These are phyloP conservation scores for Halcyon chelicuti DNA, from an alignment of 2,797 vertebrate species.

Conservation along the genomic window DNA sequence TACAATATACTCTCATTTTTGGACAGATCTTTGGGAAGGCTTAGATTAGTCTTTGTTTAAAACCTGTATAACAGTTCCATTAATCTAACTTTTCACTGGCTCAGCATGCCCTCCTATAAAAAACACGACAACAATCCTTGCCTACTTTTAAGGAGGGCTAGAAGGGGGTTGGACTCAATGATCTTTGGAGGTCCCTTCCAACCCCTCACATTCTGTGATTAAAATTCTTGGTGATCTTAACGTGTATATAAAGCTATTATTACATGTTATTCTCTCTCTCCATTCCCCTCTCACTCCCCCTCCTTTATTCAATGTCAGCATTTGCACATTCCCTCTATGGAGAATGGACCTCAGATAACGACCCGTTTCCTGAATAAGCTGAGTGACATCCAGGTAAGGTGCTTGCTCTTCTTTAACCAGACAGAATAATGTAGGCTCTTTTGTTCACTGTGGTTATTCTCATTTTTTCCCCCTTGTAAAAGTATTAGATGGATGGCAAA, in stretches of 20 bases:
- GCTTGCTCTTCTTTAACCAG: background rate
- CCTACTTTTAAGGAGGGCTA: background rate
- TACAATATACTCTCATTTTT: background rate
- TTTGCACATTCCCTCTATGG: constrained; percentile 84
- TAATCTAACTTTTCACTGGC: background rate
- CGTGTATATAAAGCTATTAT: background rate
- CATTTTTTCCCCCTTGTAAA: background rate
- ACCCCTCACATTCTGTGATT: too few species aligned
- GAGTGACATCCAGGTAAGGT: constrained; percentile 86
- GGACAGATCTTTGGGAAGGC: background rate
- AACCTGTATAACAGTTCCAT: background rate
- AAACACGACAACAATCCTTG: background rate
- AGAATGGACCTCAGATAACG: constrained; percentile 80
- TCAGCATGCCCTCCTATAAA: background rate
- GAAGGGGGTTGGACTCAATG: background rate
- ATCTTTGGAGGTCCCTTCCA: too few species aligned
- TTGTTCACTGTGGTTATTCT: background rate
- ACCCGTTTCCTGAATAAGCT: constrained; percentile 83
- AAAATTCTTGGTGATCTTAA: background rate
- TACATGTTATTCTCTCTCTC: background rate
- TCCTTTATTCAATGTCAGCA: constrained; percentile 68
- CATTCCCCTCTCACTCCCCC: too few species aligned
- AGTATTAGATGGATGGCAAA: background rate
- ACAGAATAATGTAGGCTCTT: background rate
- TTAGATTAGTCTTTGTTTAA: background rate